phyloP scores from a whole-genome alignment of 2,888 invertebrate genomes.

The Xylocampa areola region DNA sequence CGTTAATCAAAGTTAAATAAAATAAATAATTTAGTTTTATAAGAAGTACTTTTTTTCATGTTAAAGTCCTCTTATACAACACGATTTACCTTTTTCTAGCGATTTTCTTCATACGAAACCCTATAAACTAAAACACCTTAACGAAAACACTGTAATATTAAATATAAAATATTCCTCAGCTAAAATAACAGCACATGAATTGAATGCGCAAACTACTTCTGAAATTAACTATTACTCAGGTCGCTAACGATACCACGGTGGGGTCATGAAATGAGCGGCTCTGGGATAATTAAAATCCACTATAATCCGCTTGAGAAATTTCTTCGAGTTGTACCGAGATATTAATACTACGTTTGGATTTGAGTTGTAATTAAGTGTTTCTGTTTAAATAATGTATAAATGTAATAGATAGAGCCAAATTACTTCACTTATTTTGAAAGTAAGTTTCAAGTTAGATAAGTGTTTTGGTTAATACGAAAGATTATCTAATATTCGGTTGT shows the following conservation, averaged over 20 bases:
- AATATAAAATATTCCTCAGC: conserved; percentile 1
- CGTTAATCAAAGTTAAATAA: no score
- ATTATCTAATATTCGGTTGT: no score
- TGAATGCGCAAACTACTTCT: conserved; percentile 44
- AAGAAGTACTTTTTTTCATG: no score
- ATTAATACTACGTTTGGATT: conserved; percentile 44
- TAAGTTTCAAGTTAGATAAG: no score
- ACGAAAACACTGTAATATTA: neutral
- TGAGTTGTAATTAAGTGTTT: conserved; percentile 37
- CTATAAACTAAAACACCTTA: no score
- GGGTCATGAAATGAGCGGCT: conserved; percentile 50
- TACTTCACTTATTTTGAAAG: neutral
- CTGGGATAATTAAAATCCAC: conserved; percentile 45
- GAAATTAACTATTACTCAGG: conserved; percentile 56
- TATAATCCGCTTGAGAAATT: conserved; percentile 40
- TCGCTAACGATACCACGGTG: conserved; percentile 49
- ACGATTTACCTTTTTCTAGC: no score
- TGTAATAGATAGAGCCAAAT: conserved; percentile 1
- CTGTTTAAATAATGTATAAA: conserved; percentile 8
- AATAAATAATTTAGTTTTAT: no score
- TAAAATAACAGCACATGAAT: conserved; percentile 31
- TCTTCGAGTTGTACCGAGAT: conserved; percentile 35
- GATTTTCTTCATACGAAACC: no score
- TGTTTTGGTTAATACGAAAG: no score
- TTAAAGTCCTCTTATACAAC: no score